Conservation (phyloP, 2,113 vertebrate species). For the Lontra canadensis region DNA sequence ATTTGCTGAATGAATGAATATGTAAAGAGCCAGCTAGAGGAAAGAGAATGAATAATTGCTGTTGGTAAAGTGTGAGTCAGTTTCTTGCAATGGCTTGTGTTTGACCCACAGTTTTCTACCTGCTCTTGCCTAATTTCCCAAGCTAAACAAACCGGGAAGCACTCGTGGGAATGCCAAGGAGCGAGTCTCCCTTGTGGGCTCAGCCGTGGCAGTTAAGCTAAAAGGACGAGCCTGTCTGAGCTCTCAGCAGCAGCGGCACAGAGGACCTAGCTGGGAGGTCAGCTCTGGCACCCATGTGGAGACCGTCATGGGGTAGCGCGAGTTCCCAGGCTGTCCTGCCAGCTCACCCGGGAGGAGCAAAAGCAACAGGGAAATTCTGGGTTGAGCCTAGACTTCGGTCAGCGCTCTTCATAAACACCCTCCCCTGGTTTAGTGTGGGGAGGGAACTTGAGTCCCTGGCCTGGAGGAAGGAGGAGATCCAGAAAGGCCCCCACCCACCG, state of each 20-base stretch:
- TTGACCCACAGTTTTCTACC: background rate
- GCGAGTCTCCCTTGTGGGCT: background rate
- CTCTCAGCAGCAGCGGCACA: background rate
- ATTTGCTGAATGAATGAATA: constrained; percentile 14
- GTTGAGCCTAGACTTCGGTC: constrained; percentile 1
- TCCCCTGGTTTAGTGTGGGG: background rate
- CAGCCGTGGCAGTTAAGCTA: background rate
- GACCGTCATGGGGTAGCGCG: background rate
- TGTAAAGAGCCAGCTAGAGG: background rate
- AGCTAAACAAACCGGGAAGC: constrained; percentile 14
- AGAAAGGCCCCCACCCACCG: background rate
- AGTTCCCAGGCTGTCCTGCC: background rate
- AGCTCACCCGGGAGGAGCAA: background rate
- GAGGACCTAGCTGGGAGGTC: background rate
- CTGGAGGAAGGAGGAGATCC: background rate
- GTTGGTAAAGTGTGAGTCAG: background rate
- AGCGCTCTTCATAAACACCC: constrained; percentile 16
- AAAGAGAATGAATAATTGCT: rapidly evolving
- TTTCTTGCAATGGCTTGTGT: background rate
- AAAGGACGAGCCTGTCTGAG: background rate
- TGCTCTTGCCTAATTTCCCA: constrained; percentile 49
- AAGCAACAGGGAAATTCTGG: constrained; percentile 24
- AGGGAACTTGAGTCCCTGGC: background rate
- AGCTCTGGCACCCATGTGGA: background rate
- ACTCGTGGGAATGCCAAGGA: constrained; percentile 33